A percentile compares a stretch with the other conserved stretches of the same genome.
Conservation (phyloP, 53 echinoderm and acorn worm genomes). For the Crossaster papposus region DNA sequence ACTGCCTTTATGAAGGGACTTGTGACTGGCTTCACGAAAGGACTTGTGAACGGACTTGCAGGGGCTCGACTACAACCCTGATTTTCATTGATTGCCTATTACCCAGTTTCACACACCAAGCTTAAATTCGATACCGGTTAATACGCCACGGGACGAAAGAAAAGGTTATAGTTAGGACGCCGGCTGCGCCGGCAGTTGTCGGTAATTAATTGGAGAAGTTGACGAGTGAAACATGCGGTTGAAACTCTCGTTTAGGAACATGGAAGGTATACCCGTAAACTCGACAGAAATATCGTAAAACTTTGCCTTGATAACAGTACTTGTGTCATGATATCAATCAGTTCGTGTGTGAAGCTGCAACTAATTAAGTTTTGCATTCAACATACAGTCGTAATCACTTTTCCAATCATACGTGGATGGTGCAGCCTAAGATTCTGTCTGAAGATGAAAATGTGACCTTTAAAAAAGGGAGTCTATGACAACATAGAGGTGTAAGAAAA, state of each 20-base stretch:
- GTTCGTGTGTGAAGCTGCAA: background rate
- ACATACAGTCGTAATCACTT: background rate
- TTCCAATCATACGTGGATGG: background rate
- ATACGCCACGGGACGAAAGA: background rate
- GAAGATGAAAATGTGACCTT: background rate
- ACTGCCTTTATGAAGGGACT: too few species aligned
- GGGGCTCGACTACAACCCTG: too few species aligned
- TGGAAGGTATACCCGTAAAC: background rate
- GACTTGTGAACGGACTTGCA: too few species aligned
- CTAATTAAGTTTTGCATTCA: background rate
- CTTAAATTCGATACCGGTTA: background rate
- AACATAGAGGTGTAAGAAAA: background rate
- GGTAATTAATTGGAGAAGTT: background rate
- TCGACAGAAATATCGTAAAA: background rate
- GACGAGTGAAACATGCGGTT: background rate
- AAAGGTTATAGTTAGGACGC: constrained; percentile 29
- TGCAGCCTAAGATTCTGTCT: background rate
- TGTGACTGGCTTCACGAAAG: too few species aligned
- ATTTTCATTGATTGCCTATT: background rate
- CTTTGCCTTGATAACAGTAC: background rate
- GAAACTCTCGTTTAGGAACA: background rate
- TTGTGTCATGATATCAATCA: background rate
- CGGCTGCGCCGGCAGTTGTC: constrained; percentile 20
- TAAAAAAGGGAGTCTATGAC: background rate
- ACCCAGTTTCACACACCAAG: background rate